These are phyloP conservation scores for Exephanes ischioxanthus DNA, from an alignment of 2,888 invertebrate genomes.

Conservation along the genomic window DNA sequence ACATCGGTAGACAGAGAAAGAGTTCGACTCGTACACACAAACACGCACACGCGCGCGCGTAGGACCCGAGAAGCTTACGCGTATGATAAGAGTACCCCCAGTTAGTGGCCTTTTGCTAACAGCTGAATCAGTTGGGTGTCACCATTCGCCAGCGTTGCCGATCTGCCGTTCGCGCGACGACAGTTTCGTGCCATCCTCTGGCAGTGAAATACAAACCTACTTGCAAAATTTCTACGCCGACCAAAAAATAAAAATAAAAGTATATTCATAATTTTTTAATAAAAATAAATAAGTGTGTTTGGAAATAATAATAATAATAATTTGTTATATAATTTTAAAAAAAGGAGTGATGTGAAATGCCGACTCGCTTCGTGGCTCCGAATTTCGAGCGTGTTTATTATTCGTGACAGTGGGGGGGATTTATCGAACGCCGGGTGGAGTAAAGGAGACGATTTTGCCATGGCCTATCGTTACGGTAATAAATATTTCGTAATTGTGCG, in stretches of 20 bases:
- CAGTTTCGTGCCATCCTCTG: conserved; percentile 22
- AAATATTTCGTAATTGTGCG: conserved; percentile 37
- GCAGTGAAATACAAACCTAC: conserved; percentile 18
- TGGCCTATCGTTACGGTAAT: conserved; percentile 65
- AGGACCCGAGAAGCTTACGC: conserved; percentile 49
- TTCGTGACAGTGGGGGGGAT: conserved; percentile 31
- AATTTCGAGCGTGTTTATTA: conserved; percentile 3
- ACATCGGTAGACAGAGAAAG: conserved; percentile 28
- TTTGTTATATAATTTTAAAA: too few relatives aligned
- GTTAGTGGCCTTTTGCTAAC: conserved; percentile 77
- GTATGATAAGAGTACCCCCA: conserved; percentile 72
- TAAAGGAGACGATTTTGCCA: conserved; percentile 24
- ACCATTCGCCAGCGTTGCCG: conserved; percentile 70
- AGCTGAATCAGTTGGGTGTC: conserved; percentile 79
- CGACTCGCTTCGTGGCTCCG: background rate
- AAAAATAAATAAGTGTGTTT: background rate
- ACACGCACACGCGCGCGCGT: too few relatives aligned
- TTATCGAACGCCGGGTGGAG: background rate
- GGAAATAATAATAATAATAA: background rate
- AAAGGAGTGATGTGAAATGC: conserved; percentile 19
- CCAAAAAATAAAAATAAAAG: background rate
- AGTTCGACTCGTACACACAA: conserved; percentile 1
- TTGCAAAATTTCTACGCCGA: background rate
- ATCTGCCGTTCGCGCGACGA: conserved; percentile 27
- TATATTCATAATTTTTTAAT: conserved; percentile 1